These are phyloP conservation scores for Xenentodon cancila DNA, from an alignment of 2,797 vertebrate species.

Conservation along the genomic window DNA sequence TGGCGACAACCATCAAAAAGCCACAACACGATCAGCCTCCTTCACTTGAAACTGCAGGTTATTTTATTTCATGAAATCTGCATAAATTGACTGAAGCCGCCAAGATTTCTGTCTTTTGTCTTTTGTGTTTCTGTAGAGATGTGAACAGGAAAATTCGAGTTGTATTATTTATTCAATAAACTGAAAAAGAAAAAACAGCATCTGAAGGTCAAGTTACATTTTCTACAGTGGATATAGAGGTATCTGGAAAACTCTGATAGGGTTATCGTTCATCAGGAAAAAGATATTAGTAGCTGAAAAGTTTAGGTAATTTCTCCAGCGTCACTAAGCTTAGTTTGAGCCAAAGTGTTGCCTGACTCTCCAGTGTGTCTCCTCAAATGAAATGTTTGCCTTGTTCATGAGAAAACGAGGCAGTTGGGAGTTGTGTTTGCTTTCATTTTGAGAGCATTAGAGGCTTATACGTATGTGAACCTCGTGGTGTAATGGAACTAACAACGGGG, in stretches of 20 bases:
- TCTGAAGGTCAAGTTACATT: too few species aligned
- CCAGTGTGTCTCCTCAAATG: slow-evolving; percentile 44
- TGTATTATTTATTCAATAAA: background rate
- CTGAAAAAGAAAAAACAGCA: too few species aligned
- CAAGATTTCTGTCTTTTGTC: background rate
- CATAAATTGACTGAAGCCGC: slow-evolving; percentile 13
- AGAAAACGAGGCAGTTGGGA: slow-evolving; percentile 58
- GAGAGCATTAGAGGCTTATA: slow-evolving; percentile 65
- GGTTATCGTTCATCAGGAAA: background rate
- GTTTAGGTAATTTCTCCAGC: background rate
- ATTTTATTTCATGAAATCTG: slow-evolving; percentile 13
- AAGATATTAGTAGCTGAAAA: slow-evolving; percentile 7
- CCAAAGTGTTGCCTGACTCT: slow-evolving; percentile 22
- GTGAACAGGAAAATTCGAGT: background rate
- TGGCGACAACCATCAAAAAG: slow-evolving; percentile 34
- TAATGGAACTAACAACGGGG: slow-evolving; percentile 66
- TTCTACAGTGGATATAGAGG: too few species aligned
- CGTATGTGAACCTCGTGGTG: slow-evolving; percentile 40
- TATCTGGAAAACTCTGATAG: background rate
- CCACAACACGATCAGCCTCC: slow-evolving; percentile 34
- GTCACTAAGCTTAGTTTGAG: background rate
- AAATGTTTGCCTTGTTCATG: slow-evolving; percentile 71
- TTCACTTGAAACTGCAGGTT: slow-evolving; percentile 20
- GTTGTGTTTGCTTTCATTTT: slow-evolving; percentile 72
- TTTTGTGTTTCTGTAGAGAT: background rate